Conservation (phyloP, 2,888 invertebrate species). For the Netelia virgata region DNA sequence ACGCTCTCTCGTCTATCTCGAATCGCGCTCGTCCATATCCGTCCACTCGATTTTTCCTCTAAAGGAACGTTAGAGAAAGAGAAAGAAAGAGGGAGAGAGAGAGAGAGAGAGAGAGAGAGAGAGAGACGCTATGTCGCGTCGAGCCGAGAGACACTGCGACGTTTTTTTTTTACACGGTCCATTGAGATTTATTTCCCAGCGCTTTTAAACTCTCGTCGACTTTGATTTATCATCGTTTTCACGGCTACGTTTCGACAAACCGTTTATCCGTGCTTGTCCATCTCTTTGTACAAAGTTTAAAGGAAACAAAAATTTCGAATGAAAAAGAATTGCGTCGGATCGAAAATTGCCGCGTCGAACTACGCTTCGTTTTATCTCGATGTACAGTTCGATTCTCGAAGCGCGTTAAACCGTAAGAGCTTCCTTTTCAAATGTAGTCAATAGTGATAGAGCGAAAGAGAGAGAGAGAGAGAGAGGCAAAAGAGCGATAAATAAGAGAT, state of each 20-base stretch:
- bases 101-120: not conserved
- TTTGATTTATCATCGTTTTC: slow-evolving; percentile 44
- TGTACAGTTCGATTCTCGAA: not conserved
- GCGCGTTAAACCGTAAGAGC: not conserved
- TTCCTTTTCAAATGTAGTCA: slow-evolving; percentile 20
- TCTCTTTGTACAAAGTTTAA: not conserved
- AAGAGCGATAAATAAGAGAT: slow-evolving; percentile 43
- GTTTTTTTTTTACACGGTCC: not conserved
- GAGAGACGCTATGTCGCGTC: slow-evolving; percentile 4
- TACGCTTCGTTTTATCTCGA: slow-evolving; percentile 13
- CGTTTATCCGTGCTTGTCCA: not conserved
- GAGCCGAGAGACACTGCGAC: not conserved
- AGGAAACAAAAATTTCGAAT: not conserved
- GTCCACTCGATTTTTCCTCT: slow-evolving; percentile 33
- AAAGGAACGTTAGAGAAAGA: slow-evolving; percentile 27
- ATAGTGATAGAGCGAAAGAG: not conserved
- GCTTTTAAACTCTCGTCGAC: slow-evolving; percentile 6
- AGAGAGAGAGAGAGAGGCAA: slow-evolving; percentile 34
- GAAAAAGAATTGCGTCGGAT: not conserved
- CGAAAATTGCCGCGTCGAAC: not conserved
- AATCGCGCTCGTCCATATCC: slow-evolving; percentile 42
- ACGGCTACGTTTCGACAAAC: not conserved
- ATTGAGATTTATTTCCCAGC: slow-evolving; percentile 35
- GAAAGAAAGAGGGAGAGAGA: not conserved
- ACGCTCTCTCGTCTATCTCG: not conserved